A percentile compares a stretch with the other conserved stretches of the same genome.
These are phyloP conservation scores for Aurelia coerulea DNA, from an alignment of 30 jellyfish, hydroid and myxozoan genomes.

Conservation along the genomic window DNA sequence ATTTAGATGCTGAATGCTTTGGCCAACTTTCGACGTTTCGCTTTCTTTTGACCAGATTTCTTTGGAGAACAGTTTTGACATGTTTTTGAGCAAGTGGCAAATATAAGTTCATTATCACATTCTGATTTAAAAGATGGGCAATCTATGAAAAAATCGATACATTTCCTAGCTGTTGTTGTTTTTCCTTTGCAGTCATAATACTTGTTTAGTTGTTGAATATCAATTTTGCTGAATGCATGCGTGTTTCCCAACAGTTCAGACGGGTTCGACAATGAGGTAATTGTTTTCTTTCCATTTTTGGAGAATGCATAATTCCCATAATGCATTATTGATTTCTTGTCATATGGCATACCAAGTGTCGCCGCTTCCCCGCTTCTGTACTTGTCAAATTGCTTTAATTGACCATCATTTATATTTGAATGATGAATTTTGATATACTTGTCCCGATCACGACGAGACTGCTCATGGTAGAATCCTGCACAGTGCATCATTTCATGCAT, in stretches of 20 bases:
- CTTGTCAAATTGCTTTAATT: conserved; percentile 38
- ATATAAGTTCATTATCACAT: too few species aligned
- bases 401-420: neutral
- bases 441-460: conserved; percentile 53
- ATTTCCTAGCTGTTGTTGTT: neutral
- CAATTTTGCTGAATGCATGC: neutral
- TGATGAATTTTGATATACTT: conserved; percentile 18
- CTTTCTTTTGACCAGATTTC: neutral
- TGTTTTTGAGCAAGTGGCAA: too few species aligned
- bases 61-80: too few species aligned
- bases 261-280: too few species aligned
- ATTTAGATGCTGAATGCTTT: too few species aligned
- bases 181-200: conserved; percentile 11
- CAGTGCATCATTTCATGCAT: conserved; percentile 94
- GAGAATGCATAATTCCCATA: conserved; percentile 77
- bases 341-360: conserved; percentile 80
- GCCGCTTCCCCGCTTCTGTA: conserved; percentile 86
- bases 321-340: conserved; percentile 87
- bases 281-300: too few species aligned
- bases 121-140: too few species aligned
- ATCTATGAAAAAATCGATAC: too few species aligned
- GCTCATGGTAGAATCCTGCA: conserved; percentile 70
- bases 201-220: conserved; percentile 5
- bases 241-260: too few species aligned
- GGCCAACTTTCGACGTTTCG: too few species aligned